Base-by-base conservation (phyloP, 2,797 vertebrate species). In the Buphagus erythrorhynchus region DNA sequence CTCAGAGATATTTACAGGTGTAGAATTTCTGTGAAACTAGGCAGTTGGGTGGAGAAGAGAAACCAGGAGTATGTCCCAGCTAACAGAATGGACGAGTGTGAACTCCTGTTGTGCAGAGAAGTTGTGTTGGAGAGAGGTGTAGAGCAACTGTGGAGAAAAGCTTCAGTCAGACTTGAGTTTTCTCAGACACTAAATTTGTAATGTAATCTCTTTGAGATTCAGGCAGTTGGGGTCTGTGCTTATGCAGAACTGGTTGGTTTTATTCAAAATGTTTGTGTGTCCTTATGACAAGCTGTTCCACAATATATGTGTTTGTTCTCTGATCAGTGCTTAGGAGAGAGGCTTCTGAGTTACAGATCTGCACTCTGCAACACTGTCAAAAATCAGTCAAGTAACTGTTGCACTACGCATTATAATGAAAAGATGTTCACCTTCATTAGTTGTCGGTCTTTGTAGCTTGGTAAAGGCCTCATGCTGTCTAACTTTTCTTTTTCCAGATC, bases 401-500 rank as follows among this genome's bases (percentile, higher is more conserved):
- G 72, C 13, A 40, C 8, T 59, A 24, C 73, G 20, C 6, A 20
- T 80, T 86, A 40, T 8, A 58, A 57, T 48, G 29, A 4, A 11
- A 38, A 15, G 22, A 19, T 6, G 4, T 33, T 74, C 10, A 8
- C 3, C 0, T 45, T 86, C 3, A 18, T 63, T 67, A 24, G 19
- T 49, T 93, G 5, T 36, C 61, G 9, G 29, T 58, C 10, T 58
- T 46, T 66, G 36, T 73, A 69, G 19, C 36, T 86, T 74, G 7
- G 19, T 67, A 91, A 76, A 92, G 82, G 16, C 40, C 35, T 94
- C 62, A 94, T 40, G 49, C 42, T 90, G 57, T 86, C 8, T 31
- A 6, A 45, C 52, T 76, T 67, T 76, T 95, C 87, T 84, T 91
- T 95, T 57, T 97, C 42, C 98, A 99, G 99, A 99, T 98, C 99